Evolutionary conservation across 2,797 vertebrate genomes (phyloP), one percentile per base, ranked within the genome.

Genomic region (Typhlichthys eigenmanni): DNA sequence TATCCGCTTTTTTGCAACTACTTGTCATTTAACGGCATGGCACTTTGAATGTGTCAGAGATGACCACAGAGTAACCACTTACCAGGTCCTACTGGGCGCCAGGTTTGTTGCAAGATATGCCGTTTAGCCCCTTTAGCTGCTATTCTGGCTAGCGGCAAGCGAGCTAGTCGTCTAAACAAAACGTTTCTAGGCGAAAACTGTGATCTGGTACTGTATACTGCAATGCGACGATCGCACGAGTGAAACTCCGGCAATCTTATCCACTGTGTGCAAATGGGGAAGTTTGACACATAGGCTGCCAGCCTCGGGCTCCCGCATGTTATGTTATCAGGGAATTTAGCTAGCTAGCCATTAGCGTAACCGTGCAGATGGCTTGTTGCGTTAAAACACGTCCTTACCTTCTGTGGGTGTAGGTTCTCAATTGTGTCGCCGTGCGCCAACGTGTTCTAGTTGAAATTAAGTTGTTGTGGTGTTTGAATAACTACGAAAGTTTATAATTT

Each of bases 51-150:
- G 5, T n/a, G 10, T n/a, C 5, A 0, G 0, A 0, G 0, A 45
- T 7, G 17, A 24, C 13, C 11, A 5, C 56, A 2, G 45, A 56
- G 29, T 19, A 19, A 58, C 7, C 50, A 84, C 85, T 87, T n/a
- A 90, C 88, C 84, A 79, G 50, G 69, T 75, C 38, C 74, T 38
- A 38, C 0, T 38, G 38, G 24, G 24, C 24, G 24, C 24, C 24
- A 69, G 69, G 72, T 71, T 62, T 60, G 68, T 68, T 50, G 38
- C 38, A 38, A 6, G 38, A 38, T 38, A 1, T 9, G 38, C 38
- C 38, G 38, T 38, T 38, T 38, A 38, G 38, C 5, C 56, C 45
- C 63, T 50, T 51, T 54, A 46, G 64, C 50, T 53, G 52, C 65
- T 47, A 7, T 63, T 78, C 83, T 4, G 47, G 43, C 48, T 47